phyloP scores from a whole-genome alignment of 2,797 vertebrate genomes.

The Gastrophryne carolinensis region DNA sequence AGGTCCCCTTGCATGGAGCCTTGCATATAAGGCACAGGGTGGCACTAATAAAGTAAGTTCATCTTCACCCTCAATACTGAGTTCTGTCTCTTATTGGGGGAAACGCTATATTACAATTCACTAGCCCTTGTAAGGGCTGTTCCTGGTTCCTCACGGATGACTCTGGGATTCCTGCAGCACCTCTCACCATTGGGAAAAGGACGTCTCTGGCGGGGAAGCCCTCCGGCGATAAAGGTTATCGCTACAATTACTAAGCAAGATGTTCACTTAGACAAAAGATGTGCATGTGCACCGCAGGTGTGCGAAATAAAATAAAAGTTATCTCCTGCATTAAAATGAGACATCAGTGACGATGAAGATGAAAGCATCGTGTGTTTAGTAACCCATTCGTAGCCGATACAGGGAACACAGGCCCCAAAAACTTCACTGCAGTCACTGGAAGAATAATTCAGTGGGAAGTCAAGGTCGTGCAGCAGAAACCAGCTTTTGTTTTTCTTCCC shows the following conservation, averaged over 20 bases:
- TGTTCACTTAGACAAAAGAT: conserved; percentile 1
- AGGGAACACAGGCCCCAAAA: conserved; percentile 30
- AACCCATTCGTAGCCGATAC: conserved; percentile 35
- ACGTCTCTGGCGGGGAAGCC: too few relatives aligned
- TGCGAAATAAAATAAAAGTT: neutral
- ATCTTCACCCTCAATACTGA: too few relatives aligned
- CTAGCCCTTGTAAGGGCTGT: too few relatives aligned
- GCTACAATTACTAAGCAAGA: neutral
- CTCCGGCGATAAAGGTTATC: too few relatives aligned
- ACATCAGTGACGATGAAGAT: neutral
- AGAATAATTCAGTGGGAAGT: conserved; percentile 44
- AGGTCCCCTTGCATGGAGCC: too few relatives aligned
- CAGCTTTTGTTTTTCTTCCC: conserved; percentile 68
- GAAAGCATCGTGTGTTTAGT: conserved; percentile 25
- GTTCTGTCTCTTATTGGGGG: too few relatives aligned
- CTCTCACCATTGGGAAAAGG: too few relatives aligned
- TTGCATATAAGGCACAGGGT: too few relatives aligned
- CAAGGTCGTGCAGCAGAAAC: conserved; percentile 66
- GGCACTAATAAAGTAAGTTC: too few relatives aligned
- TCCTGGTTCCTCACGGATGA: too few relatives aligned
- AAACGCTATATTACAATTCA: too few relatives aligned
- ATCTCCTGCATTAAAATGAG: neutral
- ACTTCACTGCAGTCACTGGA: conserved; percentile 32
- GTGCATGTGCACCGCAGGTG: neutral
- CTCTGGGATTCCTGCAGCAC: too few relatives aligned